Evolutionary conservation across 2,888 invertebrate genomes (phyloP).

Genomic region (Morpho achilles): DNA sequence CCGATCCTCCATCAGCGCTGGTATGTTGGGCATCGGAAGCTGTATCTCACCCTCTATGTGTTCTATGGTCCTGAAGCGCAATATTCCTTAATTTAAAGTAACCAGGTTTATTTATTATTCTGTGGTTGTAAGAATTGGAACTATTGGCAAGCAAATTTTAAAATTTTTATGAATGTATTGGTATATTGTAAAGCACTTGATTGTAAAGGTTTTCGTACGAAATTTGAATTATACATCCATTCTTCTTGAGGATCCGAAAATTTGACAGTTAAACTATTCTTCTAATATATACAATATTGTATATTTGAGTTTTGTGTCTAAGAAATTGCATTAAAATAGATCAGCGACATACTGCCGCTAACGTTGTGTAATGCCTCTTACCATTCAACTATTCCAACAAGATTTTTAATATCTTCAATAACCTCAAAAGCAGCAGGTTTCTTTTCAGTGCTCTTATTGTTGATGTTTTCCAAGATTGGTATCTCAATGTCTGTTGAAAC

Average conservation of each 20-base stretch:
- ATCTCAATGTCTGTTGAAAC: slow-evolving; percentile 15
- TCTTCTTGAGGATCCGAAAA: too few species aligned
- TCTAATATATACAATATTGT: too few species aligned
- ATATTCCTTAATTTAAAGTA: too few species aligned
- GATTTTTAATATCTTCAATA: slow-evolving; percentile 51
- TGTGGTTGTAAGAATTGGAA: too few species aligned
- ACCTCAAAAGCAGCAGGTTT: slow-evolving; percentile 53
- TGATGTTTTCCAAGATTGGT: slow-evolving; percentile 17
- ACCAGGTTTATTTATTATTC: too few species aligned
- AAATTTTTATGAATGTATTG: too few species aligned
- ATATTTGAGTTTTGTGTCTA: neutral
- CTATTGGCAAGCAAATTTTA: neutral
- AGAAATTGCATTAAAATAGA: neutral
- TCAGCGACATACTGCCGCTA: too few species aligned
- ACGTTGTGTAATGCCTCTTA: slow-evolving; percentile 29
- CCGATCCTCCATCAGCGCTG: slow-evolving; percentile 62
- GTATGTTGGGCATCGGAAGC: slow-evolving; percentile 81
- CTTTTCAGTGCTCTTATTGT: slow-evolving; percentile 25
- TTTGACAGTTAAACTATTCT: too few species aligned
- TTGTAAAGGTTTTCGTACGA: too few species aligned
- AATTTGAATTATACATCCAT: too few species aligned
- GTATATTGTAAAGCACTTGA: too few species aligned
- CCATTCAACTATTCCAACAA: slow-evolving; percentile 62
- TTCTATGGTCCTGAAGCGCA: slow-evolving; percentile 80
- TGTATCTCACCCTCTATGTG: slow-evolving; percentile 88